A percentile compares a stretch with the other conserved stretches of the same genome.
phyloP scores from a whole-genome alignment of 2,797 vertebrate species.

The Anguilla marmorata region DNA sequence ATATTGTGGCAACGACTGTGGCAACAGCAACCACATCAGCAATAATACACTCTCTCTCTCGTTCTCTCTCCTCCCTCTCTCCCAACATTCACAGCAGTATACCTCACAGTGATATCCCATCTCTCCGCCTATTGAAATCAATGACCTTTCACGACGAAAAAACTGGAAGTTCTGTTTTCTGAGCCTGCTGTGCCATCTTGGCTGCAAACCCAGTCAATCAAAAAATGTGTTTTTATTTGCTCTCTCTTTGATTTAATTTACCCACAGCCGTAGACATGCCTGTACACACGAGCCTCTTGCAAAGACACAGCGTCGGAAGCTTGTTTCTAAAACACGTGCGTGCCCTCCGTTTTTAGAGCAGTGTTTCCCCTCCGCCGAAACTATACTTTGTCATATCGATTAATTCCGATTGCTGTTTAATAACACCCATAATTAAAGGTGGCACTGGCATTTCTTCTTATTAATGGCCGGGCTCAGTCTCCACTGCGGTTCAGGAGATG shows the following conservation, averaged over 20 bases:
- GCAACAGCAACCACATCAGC: background rate
- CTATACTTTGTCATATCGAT: constrained; percentile 42
- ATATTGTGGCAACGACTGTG: background rate
- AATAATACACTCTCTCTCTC: background rate
- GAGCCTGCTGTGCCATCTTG: background rate
- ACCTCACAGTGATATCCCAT: background rate
- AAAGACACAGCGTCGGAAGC: background rate
- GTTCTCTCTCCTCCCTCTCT: too few relatives aligned
- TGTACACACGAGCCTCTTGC: background rate
- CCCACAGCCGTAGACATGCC: background rate
- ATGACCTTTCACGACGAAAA: background rate
- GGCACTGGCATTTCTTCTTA: constrained; percentile 48
- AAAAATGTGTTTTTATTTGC: background rate
- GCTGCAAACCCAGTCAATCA: background rate
- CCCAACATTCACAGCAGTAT: background rate
- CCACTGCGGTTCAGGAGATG: constrained; percentile 54
- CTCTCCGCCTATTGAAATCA: background rate
- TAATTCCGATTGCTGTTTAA: constrained; percentile 46
- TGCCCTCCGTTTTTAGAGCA: constrained; percentile 24
- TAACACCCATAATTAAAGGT: constrained; percentile 47
- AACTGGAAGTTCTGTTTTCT: background rate
- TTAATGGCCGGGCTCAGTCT: constrained; percentile 50
- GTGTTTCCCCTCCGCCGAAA: constrained; percentile 46
- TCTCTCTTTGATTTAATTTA: background rate
- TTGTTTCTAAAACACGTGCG: background rate